Percentiles rank a stretch among this genome's conserved stretches.
These are phyloP conservation scores for Probosciger aterrimus DNA, from an alignment of 2,113 vertebrate species.

Conservation along the genomic window DNA sequence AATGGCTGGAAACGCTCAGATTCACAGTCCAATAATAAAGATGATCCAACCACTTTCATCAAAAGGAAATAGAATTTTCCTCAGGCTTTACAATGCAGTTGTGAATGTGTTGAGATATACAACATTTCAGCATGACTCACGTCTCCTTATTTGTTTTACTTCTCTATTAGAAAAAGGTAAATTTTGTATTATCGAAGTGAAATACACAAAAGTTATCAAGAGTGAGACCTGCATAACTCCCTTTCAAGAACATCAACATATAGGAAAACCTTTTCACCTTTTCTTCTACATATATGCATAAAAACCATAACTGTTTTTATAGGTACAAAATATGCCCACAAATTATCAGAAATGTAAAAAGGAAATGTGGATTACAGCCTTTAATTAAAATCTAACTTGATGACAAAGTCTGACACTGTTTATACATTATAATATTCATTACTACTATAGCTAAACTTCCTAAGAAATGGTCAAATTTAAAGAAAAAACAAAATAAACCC, in stretches of 20 bases:
- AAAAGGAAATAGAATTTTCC: slow-evolving; percentile 7
- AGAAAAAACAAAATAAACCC: background rate
- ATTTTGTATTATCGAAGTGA: background rate
- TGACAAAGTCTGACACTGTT: background rate
- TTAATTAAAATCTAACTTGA: background rate
- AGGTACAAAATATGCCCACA: background rate
- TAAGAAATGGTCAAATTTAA: background rate
- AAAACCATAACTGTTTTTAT: background rate
- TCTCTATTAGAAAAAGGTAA: background rate
- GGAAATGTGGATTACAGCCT: background rate
- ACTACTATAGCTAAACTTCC: background rate
- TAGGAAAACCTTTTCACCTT: background rate
- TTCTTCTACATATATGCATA: background rate
- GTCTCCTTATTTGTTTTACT: background rate
- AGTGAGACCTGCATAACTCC: background rate
- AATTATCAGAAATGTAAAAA: background rate
- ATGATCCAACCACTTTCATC: background rate
- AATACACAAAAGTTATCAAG: background rate
- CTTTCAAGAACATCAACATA: background rate
- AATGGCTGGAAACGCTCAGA: background rate
- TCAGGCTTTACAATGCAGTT: background rate
- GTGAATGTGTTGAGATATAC: background rate
- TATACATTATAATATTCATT: background rate
- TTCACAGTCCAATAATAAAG: slow-evolving; percentile 1
- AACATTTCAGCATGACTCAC: background rate